Base-by-base conservation (phyloP, 2,113 vertebrate species). In the Numenius arquata region DNA sequence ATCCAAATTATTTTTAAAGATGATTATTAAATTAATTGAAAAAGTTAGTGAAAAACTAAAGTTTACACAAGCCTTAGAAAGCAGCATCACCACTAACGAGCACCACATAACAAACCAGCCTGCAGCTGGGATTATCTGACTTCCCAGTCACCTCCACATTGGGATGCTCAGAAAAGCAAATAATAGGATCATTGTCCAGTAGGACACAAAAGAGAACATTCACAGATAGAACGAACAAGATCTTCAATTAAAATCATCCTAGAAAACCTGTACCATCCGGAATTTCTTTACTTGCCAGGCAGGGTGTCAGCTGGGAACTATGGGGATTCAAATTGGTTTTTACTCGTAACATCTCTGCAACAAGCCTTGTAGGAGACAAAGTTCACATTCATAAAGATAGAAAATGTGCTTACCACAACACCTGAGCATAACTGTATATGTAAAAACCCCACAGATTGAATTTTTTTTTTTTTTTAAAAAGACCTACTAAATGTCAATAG, bases 81-180 rank as follows among this genome's bases (percentile, higher is more conserved):
- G 47, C 34, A 68, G n/a, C 0, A 0, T 34, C 1, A 1, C 40
- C 38, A 38, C 2, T 1, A 73, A 23, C 11, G 5, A 53, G 45
- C 20, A 20, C 12, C 30, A 50, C 26, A 58, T 32, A 77, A 43
- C 41, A 38, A 67, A 47, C 9, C 25, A 55, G 6, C 11, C 23
- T 12, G 5, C 22, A 29, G 15, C 9, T 88, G 30, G 53, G 8
- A 43, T 50, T 56, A 68, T 21, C 32, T 38, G 43, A 52, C 68
- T 70, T 59, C 56, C 58, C 36, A 11, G 40, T 48, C 43, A 71
- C 41, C 56, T 80, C 55, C 23, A 19, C 8, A 40, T 6, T 19
- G 10, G n/a, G 45, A 47, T 38, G 40, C 30, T 85, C 79, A 86
- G 41, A 67, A 72, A 56, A 67, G 36, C 34, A 52, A 56, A 9